phyloP scores from a whole-genome alignment of 2,797 vertebrate species.

The Rhinogobio ventralis region DNA sequence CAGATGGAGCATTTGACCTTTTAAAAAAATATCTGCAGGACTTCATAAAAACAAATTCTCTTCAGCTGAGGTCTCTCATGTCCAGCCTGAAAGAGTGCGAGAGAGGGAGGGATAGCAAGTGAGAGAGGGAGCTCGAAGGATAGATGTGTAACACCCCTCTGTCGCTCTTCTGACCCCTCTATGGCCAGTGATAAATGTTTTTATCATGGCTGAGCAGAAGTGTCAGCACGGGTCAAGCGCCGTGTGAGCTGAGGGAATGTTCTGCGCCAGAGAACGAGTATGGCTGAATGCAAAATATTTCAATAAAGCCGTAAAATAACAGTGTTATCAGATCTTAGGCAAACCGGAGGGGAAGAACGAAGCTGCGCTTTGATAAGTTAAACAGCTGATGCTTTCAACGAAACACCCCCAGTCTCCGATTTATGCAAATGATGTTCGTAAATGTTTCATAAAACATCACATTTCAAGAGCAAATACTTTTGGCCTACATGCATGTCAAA shows the following conservation, averaged over 20 bases:
- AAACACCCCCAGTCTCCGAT: constrained; percentile 73
- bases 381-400: constrained; percentile 33
- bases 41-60: constrained; percentile 53
- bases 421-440: constrained; percentile 80
- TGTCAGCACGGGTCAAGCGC: constrained; percentile 46
- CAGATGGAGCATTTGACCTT: constrained; percentile 51
- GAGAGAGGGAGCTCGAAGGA: constrained; percentile 34
- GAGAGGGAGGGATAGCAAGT: constrained; percentile 24
- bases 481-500: neutral
- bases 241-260: constrained; percentile 42
- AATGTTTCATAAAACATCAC: constrained; percentile 47
- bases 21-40: constrained; percentile 54
- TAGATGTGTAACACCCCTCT: constrained; percentile 51
- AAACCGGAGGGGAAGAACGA: constrained; percentile 39
- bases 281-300: constrained; percentile 55
- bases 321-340: constrained; percentile 58
- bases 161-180: constrained; percentile 51
- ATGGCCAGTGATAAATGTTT: constrained; percentile 57
- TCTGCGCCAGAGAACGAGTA: constrained; percentile 40
- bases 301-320: constrained; percentile 55
- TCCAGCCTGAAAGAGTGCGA: constrained; percentile 37
- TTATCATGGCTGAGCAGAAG: constrained; percentile 55
- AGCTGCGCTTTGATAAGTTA: constrained; percentile 40
- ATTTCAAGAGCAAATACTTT: constrained; percentile 9
- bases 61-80: constrained; percentile 43